These are phyloP conservation scores for Ceyx margarethae DNA, from an alignment of 2,113 vertebrate species.

Conservation along the genomic window DNA sequence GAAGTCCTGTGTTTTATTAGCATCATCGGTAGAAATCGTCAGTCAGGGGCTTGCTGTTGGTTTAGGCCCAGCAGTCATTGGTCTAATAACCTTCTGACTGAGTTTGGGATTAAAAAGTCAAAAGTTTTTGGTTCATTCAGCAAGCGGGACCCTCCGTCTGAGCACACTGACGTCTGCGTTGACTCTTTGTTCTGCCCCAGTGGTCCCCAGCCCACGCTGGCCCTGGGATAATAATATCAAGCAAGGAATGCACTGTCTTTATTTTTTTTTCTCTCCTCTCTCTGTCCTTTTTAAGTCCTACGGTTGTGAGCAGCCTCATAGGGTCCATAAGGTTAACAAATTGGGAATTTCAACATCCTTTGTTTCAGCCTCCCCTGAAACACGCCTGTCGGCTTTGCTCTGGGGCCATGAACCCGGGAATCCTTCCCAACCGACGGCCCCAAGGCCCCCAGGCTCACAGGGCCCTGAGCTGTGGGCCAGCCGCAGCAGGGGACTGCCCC, in stretches of 20 bases:
- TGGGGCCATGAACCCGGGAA: neutral
- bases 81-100: constrained; percentile 16
- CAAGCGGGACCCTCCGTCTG: neutral
- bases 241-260: neutral
- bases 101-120: constrained; percentile 44
- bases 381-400: constrained; percentile 26
- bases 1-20: constrained; percentile 16
- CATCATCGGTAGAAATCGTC: constrained; percentile 31
- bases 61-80: neutral
- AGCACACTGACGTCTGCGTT: neutral
- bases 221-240: constrained; percentile 44
- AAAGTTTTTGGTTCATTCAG: constrained; percentile 31
- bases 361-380: constrained; percentile 46
- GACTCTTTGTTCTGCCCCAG: constrained; percentile 45
- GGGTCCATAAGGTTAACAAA: constrained; percentile 63
- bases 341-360: constrained; percentile 52
- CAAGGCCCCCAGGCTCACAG: neutral
- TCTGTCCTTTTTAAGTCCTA: constrained; percentile 20
- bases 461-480: neutral
- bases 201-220: constrained; percentile 7
- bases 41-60: neutral
- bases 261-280: neutral
- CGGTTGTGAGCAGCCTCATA: neutral
- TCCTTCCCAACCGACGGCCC: neutral
- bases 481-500: constrained; percentile 22